Evolutionary conservation across 2,113 vertebrate genomes (phyloP).

Genomic region (Verasper variegatus): DNA sequence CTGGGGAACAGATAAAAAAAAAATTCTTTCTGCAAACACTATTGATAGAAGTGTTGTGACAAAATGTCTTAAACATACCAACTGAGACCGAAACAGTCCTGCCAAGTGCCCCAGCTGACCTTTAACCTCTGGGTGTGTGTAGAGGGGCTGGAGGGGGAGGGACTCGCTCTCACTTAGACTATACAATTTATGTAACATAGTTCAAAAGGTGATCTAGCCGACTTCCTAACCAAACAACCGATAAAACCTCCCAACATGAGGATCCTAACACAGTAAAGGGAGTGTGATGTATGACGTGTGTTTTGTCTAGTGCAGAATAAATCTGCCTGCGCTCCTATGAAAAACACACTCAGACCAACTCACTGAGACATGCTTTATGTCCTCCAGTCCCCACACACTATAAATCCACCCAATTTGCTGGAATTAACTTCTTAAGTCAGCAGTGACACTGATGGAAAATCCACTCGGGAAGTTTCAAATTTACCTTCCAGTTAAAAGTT

Average conservation of each 20-base stretch:
- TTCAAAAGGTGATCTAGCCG: constrained; percentile 22
- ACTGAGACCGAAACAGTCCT: background rate
- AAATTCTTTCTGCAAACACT: background rate
- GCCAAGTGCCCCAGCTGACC: constrained; percentile 1
- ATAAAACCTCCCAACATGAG: constrained; percentile 25
- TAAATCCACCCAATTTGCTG: constrained; percentile 4
- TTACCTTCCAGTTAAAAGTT: background rate
- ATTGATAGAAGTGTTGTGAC: constrained; percentile 10
- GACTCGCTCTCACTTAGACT: constrained; percentile 19
- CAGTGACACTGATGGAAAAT: background rate
- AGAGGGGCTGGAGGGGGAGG: background rate
- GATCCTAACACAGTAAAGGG: background rate
- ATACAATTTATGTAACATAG: constrained; percentile 36
- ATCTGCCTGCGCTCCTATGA: background rate
- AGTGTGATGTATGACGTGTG: background rate
- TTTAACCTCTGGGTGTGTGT: constrained; percentile 32
- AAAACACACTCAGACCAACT: background rate
- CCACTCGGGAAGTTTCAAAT: constrained; percentile 11
- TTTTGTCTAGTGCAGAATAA: background rate
- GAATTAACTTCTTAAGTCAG: background rate
- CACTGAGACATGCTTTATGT: background rate
- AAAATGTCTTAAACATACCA: background rate
- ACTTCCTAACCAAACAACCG: constrained; percentile 27
- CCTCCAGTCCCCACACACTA: background rate
- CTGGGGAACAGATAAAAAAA: background rate